Conservation (phyloP, 2,113 vertebrate genomes). For the Tetraodon nigroviridis region DNA sequence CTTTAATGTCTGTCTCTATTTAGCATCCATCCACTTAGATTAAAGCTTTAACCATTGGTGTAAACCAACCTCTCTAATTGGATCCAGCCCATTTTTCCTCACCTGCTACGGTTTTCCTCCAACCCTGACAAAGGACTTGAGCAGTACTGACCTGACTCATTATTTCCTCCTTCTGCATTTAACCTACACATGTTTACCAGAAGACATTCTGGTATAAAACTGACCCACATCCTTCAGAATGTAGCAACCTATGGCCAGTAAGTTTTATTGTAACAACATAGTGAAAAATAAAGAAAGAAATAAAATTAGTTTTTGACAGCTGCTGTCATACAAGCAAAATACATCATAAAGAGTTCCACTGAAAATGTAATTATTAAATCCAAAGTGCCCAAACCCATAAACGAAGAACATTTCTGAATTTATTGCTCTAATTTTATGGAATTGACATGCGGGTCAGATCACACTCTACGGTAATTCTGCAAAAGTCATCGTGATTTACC, state of each 20-base stretch:
- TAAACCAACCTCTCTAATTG: conserved; percentile 25
- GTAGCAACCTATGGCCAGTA: background rate
- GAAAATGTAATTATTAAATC: background rate
- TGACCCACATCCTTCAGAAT: conserved; percentile 3
- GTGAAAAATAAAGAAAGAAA: no score
- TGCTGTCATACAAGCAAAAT: no score
- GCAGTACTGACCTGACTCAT: conserved; percentile 41
- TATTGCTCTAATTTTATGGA: conserved; percentile 1
- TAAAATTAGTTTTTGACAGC: no score
- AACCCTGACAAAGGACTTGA: conserved; percentile 18
- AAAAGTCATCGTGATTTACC: conserved; percentile 24
- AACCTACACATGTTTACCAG: conserved; percentile 18
- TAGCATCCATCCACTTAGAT: conserved; percentile 11
- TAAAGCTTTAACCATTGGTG: conserved; percentile 45
- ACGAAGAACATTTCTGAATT: background rate
- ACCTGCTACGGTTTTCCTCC: conserved; percentile 25
- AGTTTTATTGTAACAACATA: no score
- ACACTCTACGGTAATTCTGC: conserved; percentile 23
- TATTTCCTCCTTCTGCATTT: conserved; percentile 11
- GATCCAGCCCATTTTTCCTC: conserved; percentile 4
- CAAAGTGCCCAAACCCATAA: background rate
- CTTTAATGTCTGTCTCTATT: conserved; percentile 4
- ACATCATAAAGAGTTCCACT: no score
- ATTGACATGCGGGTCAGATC: conserved; percentile 11
- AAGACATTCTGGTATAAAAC: background rate